A percentile compares a stretch with the other conserved stretches of the same genome.
Conservation (phyloP, 2,888 invertebrate species). For the Chrysotoxum bicinctum region DNA sequence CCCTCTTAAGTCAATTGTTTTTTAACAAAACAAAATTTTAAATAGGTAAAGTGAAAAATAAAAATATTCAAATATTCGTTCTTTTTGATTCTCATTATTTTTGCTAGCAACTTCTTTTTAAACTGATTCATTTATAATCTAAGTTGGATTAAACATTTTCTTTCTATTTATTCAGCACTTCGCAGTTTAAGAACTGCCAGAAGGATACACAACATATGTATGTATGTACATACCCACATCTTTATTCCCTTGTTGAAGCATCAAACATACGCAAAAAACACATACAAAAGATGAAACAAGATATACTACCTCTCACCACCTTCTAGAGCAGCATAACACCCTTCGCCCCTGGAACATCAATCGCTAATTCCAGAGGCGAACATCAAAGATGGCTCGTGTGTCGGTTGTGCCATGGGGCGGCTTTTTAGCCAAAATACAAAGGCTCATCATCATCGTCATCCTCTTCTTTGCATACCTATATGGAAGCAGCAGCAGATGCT, state of each 20-base stretch:
- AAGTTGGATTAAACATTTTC: too few species aligned
- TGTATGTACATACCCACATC: too few species aligned
- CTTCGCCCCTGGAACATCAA: constrained; percentile 29
- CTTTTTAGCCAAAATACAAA: constrained; percentile 54
- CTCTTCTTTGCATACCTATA: constrained; percentile 35
- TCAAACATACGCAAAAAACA: neutral
- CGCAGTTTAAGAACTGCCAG: neutral
- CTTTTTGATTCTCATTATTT: too few species aligned
- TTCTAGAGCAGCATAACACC: neutral
- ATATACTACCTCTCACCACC: constrained; percentile 16
- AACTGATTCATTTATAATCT: too few species aligned
- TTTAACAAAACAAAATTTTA: too few species aligned
- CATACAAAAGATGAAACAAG: constrained; percentile 9
- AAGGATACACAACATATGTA: neutral
- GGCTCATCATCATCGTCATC: constrained; percentile 32
- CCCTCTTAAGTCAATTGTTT: too few species aligned
- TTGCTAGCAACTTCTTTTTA: too few species aligned
- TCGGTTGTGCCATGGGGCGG: constrained; percentile 40
- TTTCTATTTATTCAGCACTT: neutral
- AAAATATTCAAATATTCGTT: too few species aligned
- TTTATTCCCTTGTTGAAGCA: neutral
- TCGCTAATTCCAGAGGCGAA: constrained; percentile 39
- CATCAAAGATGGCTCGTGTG: constrained; percentile 62
- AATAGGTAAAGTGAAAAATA: too few species aligned
- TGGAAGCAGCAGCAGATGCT: constrained; percentile 12